Conservation (phyloP, 2,113 vertebrate genomes). For the Muntiacus muntjak region DNA sequence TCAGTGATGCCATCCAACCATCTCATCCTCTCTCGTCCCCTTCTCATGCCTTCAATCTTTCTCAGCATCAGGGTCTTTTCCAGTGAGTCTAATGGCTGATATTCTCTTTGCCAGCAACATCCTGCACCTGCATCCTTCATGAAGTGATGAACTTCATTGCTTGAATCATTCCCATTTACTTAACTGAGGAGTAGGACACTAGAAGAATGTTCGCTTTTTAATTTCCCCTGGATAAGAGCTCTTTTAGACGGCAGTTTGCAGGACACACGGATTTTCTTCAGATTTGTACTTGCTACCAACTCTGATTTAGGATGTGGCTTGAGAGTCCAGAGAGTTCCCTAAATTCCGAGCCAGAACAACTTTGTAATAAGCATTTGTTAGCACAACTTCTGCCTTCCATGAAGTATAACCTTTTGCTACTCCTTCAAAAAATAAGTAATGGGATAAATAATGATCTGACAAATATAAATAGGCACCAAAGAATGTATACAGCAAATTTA, state of each 20-base stretch:
- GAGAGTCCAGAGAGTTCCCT: neutral
- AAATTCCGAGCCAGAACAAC: neutral
- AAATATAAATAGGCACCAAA: too few relatives aligned
- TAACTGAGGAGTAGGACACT: slow-evolving; percentile 25
- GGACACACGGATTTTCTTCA: slow-evolving; percentile 1
- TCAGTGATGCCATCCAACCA: neutral
- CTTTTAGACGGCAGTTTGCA: slow-evolving; percentile 13
- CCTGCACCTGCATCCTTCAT: too few relatives aligned
- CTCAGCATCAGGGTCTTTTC: neutral
- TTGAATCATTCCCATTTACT: slow-evolving; percentile 75
- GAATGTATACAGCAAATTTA: too few relatives aligned
- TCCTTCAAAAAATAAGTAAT: too few relatives aligned
- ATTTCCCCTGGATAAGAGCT: slow-evolving; percentile 46
- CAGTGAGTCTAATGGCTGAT: neutral
- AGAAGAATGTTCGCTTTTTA: slow-evolving; percentile 34
- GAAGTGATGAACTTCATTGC: slow-evolving; percentile 92
- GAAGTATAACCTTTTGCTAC: slow-evolving; percentile 28
- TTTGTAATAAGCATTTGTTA: slow-evolving; percentile 22
- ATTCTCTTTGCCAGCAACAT: too few relatives aligned
- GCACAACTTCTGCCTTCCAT: neutral
- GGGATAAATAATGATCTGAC: too few relatives aligned
- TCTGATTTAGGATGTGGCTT: neutral
- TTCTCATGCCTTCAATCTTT: neutral
- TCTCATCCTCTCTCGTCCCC: neutral
- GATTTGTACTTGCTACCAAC: neutral